These are phyloP conservation scores for Papilio machaon DNA, from an alignment of 1,140 invertebrate genomes.

Conservation along the genomic window DNA sequence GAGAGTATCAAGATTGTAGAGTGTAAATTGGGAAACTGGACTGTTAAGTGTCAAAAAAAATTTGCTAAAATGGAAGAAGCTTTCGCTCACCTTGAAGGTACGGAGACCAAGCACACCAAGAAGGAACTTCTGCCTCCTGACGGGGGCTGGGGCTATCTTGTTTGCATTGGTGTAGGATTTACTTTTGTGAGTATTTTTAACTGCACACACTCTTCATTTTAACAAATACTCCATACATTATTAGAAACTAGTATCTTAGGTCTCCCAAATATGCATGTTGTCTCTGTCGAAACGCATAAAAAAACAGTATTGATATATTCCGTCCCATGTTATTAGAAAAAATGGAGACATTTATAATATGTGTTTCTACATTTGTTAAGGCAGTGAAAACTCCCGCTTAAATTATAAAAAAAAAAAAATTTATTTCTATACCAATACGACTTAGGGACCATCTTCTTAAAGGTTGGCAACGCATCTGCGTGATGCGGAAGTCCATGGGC, in stretches of 20 bases:
- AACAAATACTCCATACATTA: neutral
- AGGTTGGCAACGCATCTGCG: too few species aligned
- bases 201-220: neutral
- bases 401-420: too few species aligned
- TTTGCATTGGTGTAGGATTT: conserved; percentile 73
- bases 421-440: too few species aligned
- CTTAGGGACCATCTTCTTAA: too few species aligned
- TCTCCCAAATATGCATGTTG: too few species aligned
- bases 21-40: neutral
- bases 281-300: too few species aligned
- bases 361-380: too few species aligned
- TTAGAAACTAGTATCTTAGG: neutral
- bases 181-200: conserved; percentile 70
- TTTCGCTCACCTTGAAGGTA: conserved; percentile 65
- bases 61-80: conserved; percentile 72
- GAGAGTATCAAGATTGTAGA: neutral
- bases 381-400: too few species aligned
- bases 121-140: conserved; percentile 63
- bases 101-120: conserved; percentile 47
- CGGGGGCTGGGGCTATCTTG: conserved; percentile 74
- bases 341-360: too few species aligned
- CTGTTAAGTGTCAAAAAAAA: conserved; percentile 27
- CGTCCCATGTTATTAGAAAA: too few species aligned
- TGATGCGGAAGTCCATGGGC: too few species aligned
- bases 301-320: too few species aligned